Evolutionary conservation across 2,888 invertebrate genomes (phyloP), one percentile per base, ranked within the genome.

Genomic region (Drosophila infuscata): DNA sequence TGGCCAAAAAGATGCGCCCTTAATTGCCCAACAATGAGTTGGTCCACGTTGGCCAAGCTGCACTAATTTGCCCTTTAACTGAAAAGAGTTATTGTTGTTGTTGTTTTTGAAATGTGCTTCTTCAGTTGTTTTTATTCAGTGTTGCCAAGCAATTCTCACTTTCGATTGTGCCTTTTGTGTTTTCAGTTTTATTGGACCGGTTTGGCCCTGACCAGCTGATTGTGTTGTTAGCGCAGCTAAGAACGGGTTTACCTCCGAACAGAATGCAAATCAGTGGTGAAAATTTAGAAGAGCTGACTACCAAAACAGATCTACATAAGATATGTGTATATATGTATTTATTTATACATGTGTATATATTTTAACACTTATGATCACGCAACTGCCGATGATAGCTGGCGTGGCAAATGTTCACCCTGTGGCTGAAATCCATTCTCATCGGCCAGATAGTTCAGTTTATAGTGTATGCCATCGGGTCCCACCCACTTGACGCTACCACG

Each of bases 381-480:
- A 70, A 69, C 87, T 70, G 71, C 54, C 54, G 68, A 20, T 48
- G 62, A 58, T 66, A 53, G 35, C 32, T 29, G 46, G 15, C 58
- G 70, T 56, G 92, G 91, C 66, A 92, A 77, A 83, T 92, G 91
- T 38, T 88, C 91, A 38, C 64, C 82, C 78, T 89, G 88, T 36
- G 92, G 88, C 75, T 91, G 90, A 84, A 91, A 92, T 25, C 87
- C 90, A 68, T 90, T 88, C 67, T 91, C 89, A 66, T 91, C 88
- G 38, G 91, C 90, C 70, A 91, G 32, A 74, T 89, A 91, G 52
- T 82, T 94, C 68, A 96, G 94, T 17, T 94, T 94, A 86, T 95
- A 95, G 0, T 91, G 91, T 25, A 94, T 93, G 2, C 94, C 94
- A 77, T 95, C 94, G 25, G 94, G 94, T 32, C 93, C 94, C 0